Conservation (phyloP, 2,113 vertebrate genomes). For the Coptodon rendalli region DNA sequence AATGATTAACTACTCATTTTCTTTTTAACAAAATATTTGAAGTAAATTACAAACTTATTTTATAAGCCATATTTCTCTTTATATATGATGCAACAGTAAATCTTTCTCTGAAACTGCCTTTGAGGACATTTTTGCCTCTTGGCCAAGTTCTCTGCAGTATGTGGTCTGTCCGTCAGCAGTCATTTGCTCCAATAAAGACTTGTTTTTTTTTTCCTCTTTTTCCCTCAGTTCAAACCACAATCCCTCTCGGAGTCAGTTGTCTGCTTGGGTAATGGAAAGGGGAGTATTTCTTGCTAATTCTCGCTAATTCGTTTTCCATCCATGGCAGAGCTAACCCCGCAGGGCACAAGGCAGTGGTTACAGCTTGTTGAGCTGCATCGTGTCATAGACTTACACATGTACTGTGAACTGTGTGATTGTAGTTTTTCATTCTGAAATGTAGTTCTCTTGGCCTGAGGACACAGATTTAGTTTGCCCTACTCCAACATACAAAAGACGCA, state of each 20-base stretch:
- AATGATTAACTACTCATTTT: slow-evolving; percentile 14
- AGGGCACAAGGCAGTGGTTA: background rate
- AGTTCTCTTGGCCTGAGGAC: background rate
- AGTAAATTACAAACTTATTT: background rate
- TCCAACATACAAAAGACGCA: background rate
- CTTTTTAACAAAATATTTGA: background rate
- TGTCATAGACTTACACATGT: background rate
- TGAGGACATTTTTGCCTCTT: slow-evolving; percentile 7
- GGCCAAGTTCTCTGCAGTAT: slow-evolving; percentile 35
- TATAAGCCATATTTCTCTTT: background rate
- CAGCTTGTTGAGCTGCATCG: background rate
- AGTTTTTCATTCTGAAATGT: background rate
- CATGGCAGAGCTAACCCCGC: background rate
- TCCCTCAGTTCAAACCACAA: slow-evolving; percentile 55
- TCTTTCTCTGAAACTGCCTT: slow-evolving; percentile 30
- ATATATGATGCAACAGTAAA: slow-evolving; percentile 35
- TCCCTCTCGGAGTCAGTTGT: slow-evolving; percentile 61
- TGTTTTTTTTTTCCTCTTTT: background rate
- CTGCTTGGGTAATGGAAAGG: slow-evolving; percentile 67
- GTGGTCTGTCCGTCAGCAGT: slow-evolving; percentile 63
- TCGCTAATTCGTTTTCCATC: slow-evolving; percentile 64
- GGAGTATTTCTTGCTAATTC: slow-evolving; percentile 48
- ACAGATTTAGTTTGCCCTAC: background rate
- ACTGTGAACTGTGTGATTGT: background rate
- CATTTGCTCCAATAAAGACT: slow-evolving; percentile 53